Conservation (phyloP, 2,888 invertebrate genomes). For the Spodoptera exigua region DNA sequence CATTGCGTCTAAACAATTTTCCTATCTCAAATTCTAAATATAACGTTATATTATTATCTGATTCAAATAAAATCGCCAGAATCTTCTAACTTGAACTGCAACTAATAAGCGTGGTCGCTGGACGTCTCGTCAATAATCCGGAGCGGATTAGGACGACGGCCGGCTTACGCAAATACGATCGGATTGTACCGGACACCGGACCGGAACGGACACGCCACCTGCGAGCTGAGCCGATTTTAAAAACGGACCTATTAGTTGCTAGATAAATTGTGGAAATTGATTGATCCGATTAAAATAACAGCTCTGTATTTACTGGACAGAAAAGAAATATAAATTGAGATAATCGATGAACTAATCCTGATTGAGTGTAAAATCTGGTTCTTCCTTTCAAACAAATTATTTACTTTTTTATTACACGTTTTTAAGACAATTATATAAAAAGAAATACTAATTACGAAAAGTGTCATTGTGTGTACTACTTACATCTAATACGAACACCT, state of each 20-base stretch:
- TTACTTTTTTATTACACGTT: too few relatives aligned
- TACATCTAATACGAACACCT: too few relatives aligned
- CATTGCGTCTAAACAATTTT: too few relatives aligned
- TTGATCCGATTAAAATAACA: slow-evolving; percentile 13
- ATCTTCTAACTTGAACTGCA: slow-evolving; percentile 11
- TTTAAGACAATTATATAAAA: too few relatives aligned
- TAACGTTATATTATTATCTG: background rate
- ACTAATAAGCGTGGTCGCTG: slow-evolving; percentile 68
- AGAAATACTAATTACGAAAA: too few relatives aligned
- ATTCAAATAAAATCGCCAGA: slow-evolving; percentile 7
- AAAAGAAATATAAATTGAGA: background rate
- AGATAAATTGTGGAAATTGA: slow-evolving; percentile 17
- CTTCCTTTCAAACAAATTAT: too few relatives aligned
- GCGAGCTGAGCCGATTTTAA: slow-evolving; percentile 51
- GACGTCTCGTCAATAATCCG: slow-evolving; percentile 79
- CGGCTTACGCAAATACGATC: slow-evolving; percentile 84
- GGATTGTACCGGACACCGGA: slow-evolving; percentile 64
- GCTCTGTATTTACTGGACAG: background rate
- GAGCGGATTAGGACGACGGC: slow-evolving; percentile 72
- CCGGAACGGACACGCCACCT: slow-evolving; percentile 52
- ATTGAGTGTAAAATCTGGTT: too few relatives aligned
- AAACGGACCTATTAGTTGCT: slow-evolving; percentile 43
- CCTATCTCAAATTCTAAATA: too few relatives aligned
- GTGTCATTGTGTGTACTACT: too few relatives aligned
- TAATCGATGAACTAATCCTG: background rate